A percentile compares a stretch with the other conserved stretches of the same genome.
These are phyloP conservation scores for Grus americana DNA, from an alignment of 2,113 vertebrate species.

Conservation along the genomic window DNA sequence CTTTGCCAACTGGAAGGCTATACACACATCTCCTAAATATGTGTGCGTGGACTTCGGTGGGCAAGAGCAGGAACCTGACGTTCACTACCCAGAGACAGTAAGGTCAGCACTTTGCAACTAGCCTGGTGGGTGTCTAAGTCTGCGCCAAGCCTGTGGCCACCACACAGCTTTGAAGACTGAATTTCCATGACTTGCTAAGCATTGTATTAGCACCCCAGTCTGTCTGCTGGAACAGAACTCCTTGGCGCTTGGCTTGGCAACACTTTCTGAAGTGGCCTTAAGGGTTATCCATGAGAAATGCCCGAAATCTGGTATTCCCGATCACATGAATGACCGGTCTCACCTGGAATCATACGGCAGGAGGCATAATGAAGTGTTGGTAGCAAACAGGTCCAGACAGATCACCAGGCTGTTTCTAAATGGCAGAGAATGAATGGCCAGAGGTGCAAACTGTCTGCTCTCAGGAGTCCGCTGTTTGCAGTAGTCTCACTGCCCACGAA, in stretches of 20 bases:
- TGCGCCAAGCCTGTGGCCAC: background rate
- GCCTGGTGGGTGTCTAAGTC: background rate
- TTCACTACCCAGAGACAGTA: background rate
- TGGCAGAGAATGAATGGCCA: conserved; percentile 1
- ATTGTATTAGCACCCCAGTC: background rate
- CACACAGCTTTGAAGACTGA: background rate
- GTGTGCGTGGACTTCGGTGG: background rate
- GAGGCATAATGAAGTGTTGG: background rate
- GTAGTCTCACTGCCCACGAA: background rate
- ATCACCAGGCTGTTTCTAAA: conserved; percentile 10
- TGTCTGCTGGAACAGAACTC: background rate
- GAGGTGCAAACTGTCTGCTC: background rate
- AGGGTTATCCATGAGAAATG: background rate
- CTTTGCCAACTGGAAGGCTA: background rate
- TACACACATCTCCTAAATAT: background rate
- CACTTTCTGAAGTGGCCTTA: background rate
- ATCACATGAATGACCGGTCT: background rate
- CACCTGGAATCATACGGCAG: background rate
- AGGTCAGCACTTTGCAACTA: background rate
- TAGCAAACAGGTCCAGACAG: background rate
- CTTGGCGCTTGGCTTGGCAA: background rate
- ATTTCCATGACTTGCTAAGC: background rate
- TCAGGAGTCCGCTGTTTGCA: background rate
- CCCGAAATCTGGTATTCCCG: background rate
- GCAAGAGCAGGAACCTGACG: background rate